Conservation (phyloP, 1,140 invertebrate species). For the Paracyclopina nana region DNA sequence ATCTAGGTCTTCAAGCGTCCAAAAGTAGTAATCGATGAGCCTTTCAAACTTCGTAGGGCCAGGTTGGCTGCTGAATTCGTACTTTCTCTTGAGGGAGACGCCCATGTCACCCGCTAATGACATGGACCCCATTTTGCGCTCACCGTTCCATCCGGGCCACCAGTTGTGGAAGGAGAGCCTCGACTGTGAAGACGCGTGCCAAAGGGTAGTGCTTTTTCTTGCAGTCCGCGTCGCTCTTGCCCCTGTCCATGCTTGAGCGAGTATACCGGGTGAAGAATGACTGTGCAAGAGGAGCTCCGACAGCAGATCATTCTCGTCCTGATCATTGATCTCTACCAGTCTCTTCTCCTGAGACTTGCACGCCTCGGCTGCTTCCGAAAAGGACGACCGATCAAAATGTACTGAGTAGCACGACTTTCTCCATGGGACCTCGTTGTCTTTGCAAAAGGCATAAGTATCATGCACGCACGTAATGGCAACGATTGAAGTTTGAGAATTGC, state of each 20-base stretch:
- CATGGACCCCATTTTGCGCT: neutral
- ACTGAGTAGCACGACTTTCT: constrained; percentile 30
- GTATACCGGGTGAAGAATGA: neutral
- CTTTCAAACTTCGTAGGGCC: neutral
- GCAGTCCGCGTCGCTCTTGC: constrained; percentile 31
- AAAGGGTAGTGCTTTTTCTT: constrained; percentile 31
- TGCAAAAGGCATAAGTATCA: constrained; percentile 29
- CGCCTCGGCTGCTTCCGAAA: constrained; percentile 26
- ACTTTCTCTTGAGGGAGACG: constrained; percentile 7
- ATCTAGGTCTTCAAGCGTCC: constrained; percentile 32
- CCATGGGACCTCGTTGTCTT: constrained; percentile 30
- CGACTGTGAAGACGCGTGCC: constrained; percentile 28
- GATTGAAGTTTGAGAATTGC: constrained; percentile 26
- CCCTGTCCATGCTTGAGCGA: constrained; percentile 30
- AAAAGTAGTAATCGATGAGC: constrained; percentile 33
- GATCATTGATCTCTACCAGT: constrained; percentile 32
- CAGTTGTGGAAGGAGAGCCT: constrained; percentile 14
- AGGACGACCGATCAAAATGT: constrained; percentile 24
- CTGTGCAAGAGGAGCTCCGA: constrained; percentile 31
- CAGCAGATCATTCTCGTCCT: constrained; percentile 39
- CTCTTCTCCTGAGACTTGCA: constrained; percentile 24
- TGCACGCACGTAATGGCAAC: constrained; percentile 24
- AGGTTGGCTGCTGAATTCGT: neutral
- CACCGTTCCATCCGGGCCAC: constrained; percentile 14
- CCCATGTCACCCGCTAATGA: neutral